phyloP scores from a whole-genome alignment of 2,888 invertebrate species.

The Agonum fuliginosum region DNA sequence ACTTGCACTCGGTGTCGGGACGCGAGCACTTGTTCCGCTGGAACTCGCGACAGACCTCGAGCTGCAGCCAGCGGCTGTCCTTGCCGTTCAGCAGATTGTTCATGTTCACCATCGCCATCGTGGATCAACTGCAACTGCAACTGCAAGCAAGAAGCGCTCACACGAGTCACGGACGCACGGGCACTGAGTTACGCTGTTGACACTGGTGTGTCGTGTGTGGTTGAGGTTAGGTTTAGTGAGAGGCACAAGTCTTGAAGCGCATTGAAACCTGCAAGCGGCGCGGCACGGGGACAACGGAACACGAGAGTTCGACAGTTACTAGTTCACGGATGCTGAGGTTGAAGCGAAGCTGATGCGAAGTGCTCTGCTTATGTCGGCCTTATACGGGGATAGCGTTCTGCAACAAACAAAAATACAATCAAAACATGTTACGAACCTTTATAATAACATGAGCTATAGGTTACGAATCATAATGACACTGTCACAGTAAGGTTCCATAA shows the following conservation, averaged over 20 bases:
- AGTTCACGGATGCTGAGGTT: too few relatives aligned
- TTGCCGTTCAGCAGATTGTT: constrained; percentile 98
- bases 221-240: too few relatives aligned
- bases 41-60: constrained; percentile 99
- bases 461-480: not conserved
- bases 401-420: not conserved
- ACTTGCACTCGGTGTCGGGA: constrained; percentile 99
- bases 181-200: too few relatives aligned
- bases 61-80: constrained; percentile 99
- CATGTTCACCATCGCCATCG: constrained; percentile 95
- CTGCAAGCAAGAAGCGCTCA: too few relatives aligned
- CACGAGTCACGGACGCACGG: too few relatives aligned
- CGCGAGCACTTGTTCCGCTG: constrained; percentile 99
- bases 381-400: constrained; percentile 38
- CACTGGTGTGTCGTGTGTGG: too few relatives aligned
- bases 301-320: too few relatives aligned
- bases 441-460: too few relatives aligned
- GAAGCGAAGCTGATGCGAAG: constrained; percentile 39
- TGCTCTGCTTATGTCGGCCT: constrained; percentile 40
- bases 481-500: too few relatives aligned
- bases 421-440: too few relatives aligned
- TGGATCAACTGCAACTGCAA: too few relatives aligned
- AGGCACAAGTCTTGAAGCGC: too few relatives aligned
- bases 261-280: constrained; percentile 26
- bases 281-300: constrained; percentile 22